Percentiles rank a stretch among this genome's conserved stretches.
phyloP scores from a whole-genome alignment of 1,140 invertebrate genomes.

The Megalopta genalis region DNA sequence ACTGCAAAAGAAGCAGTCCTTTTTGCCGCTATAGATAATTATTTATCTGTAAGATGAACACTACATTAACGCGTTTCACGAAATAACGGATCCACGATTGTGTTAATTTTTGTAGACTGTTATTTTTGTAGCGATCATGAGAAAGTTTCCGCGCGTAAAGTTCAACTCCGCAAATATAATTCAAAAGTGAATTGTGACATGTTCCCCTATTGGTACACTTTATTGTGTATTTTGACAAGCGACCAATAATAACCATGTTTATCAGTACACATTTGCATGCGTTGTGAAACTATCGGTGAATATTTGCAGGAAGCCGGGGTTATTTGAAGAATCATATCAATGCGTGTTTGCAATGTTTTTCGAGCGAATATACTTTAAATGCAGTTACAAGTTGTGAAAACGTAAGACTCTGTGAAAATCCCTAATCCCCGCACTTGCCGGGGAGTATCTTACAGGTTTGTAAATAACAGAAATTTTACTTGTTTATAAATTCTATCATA shows the following conservation, averaged over 20 bases:
- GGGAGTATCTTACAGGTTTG: slow-evolving; percentile 23
- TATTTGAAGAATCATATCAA: slow-evolving; percentile 23
- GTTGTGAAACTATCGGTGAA: neutral
- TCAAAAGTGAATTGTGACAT: neutral
- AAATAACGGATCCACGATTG: neutral
- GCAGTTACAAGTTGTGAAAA: neutral
- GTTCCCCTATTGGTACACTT: slow-evolving; percentile 5
- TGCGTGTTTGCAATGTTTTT: neutral
- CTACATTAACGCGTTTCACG: neutral
- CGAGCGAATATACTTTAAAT: slow-evolving; percentile 6
- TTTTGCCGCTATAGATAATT: neutral
- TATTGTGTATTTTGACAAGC: slow-evolving; percentile 13
- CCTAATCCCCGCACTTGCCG: slow-evolving; percentile 2
- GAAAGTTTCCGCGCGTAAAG: neutral
- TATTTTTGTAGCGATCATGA: neutral
- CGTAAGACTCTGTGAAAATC: neutral
- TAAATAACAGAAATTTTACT: slow-evolving; percentile 2
- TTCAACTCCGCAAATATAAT: neutral
- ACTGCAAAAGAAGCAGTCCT: neutral
- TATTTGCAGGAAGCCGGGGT: neutral
- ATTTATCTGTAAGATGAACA: neutral
- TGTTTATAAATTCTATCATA: slow-evolving; percentile 9
- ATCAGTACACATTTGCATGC: neutral
- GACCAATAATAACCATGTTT: slow-evolving; percentile 22
- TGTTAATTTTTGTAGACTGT: neutral